These are phyloP conservation scores for Tinamus major DNA, from an alignment of 2,797 vertebrate genomes.

Conservation along the genomic window DNA sequence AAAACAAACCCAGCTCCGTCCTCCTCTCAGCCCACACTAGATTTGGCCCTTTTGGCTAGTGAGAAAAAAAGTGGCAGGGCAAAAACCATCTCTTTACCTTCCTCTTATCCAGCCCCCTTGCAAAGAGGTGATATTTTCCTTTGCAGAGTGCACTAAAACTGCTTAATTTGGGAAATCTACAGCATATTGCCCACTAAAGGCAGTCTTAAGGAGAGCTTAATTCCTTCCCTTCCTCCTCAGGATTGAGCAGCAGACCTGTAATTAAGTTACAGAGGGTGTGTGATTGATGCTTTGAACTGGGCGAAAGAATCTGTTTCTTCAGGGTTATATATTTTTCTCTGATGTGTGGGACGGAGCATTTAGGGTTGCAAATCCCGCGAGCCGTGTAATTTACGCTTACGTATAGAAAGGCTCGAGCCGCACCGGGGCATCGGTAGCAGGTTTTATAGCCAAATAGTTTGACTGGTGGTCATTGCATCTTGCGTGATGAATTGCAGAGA, in stretches of 20 bases:
- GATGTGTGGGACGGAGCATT: neutral
- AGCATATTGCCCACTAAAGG: neutral
- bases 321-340: constrained; percentile 41
- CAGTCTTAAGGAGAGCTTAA: constrained; percentile 18
- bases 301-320: constrained; percentile 58
- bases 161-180: constrained; percentile 24
- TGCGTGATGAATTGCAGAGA: neutral
- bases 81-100: neutral
- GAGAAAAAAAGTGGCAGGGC: neutral
- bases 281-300: constrained; percentile 42
- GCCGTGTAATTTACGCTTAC: neutral
- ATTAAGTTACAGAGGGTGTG: constrained; percentile 4
- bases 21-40: neutral
- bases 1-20: neutral
- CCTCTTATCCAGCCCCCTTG: neutral
- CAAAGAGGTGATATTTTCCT: neutral
- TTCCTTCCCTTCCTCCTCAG: neutral
- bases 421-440: neutral
- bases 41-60: neutral
- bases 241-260: constrained; percentile 30
- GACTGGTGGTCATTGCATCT: neutral
- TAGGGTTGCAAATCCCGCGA: constrained; percentile 35
- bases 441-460: neutral
- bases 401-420: neutral
- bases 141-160: neutral